These are phyloP conservation scores for Myotis findleyi DNA, from an alignment of 2,797 vertebrate genomes.

Conservation along the genomic window DNA sequence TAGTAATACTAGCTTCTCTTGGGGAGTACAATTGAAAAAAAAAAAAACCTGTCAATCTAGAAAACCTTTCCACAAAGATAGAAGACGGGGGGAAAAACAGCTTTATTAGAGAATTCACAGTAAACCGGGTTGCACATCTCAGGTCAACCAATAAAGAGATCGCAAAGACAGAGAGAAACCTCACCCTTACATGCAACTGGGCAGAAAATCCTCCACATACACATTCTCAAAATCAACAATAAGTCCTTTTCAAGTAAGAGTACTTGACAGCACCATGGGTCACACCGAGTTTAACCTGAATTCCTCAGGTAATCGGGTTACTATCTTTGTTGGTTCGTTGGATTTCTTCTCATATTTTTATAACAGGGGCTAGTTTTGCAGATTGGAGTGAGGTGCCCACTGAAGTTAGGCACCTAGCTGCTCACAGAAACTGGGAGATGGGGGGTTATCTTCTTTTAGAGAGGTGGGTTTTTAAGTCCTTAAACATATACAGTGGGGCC, in stretches of 20 bases:
- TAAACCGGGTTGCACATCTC: neutral
- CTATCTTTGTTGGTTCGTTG: neutral
- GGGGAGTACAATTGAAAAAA: neutral
- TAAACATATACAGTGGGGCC: too few relatives aligned
- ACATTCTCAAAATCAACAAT: neutral
- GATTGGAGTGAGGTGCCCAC: rapidly evolving
- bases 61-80: neutral
- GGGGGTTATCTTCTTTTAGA: neutral
- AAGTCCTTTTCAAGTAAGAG: neutral
- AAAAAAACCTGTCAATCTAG: neutral
- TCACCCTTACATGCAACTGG: rapidly evolving
- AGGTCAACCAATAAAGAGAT: neutral
- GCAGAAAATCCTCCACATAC: neutral
- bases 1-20: neutral
- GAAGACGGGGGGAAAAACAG: neutral
- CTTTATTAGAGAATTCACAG: neutral
- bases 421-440: too few relatives aligned
- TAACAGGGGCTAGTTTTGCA: rapidly evolving
- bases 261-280: neutral
- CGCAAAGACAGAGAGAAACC: neutral
- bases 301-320: neutral
- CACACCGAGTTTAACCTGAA: neutral
- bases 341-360: neutral
- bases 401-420: rapidly evolving
- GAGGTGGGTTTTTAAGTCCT: neutral